Base-by-base conservation (phyloP, 2,797 vertebrate genomes). In the Oreortyx pictus region DNA sequence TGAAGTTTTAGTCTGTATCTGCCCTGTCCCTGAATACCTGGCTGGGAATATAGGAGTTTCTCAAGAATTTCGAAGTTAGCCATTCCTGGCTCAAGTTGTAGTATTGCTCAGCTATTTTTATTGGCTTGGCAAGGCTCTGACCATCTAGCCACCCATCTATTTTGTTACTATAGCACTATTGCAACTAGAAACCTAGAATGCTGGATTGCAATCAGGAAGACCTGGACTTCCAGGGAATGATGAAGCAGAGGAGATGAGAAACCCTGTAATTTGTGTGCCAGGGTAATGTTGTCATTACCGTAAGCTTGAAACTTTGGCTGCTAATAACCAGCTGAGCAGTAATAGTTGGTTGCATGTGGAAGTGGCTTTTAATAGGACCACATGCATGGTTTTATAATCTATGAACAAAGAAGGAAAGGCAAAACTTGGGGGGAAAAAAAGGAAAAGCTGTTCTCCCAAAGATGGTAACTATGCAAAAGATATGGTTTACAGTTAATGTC, bases 231-330 rank as follows among this genome's bases (percentile, higher is more conserved):
- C 77, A 93, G 86, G 90, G 76, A 82, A 90, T 0, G 6, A 54
- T 64, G 72, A 56, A 65, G 52, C 61, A 86, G 77, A 82, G 60
- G 22, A 59, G 33, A 70, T 62, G 31, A 65, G 46, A 72, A 90
- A 85, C 84, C 59, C 78, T 94, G 2, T 84, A 2, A 89, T 94
- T 89, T 87, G 27, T 83, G 59, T 93, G 49, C 72, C 50, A 68
- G 65, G 43, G 52, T 54, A 77, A 29, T 79, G 86, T 33, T 89
- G 75, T 83, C 78, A 89, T 95, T 75, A 87, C 88, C 82, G 49
- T 78, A 94, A 75, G 24, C 41, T 66, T 83, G 66, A 76, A 81
- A 60, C 43, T 86, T 87, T 41, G 44, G 19, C 35, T 92, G 46
- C 54, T 89, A 89, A 93, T 85, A 87, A 86, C n/a, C 56, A 68